A percentile compares a stretch with the other conserved stretches of the same genome.
Conservation (phyloP, 2,888 invertebrate genomes). For the Papilio demoleus region DNA sequence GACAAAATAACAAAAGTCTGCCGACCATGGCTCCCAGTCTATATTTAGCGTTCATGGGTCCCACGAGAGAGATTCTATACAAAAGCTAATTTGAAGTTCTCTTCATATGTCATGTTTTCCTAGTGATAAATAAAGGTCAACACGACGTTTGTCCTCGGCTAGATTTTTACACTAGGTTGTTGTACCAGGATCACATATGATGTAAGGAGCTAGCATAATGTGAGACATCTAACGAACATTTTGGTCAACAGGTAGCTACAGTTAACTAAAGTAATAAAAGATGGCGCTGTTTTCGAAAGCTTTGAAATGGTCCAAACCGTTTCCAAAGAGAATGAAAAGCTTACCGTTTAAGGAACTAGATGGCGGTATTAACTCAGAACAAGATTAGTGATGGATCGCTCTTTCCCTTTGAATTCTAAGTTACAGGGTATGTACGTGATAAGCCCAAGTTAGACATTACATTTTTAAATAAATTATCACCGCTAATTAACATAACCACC, state of each 20-base stretch:
- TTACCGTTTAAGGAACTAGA: background rate
- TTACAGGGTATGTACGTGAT: no score
- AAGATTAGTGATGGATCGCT: no score
- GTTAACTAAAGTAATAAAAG: background rate
- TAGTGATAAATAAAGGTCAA: background rate
- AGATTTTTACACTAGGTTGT: background rate
- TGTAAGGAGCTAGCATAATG: background rate
- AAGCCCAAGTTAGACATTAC: no score
- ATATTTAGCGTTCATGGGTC: background rate
- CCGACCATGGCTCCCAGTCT: background rate
- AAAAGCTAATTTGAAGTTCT: background rate
- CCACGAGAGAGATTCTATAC: background rate
- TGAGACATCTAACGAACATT: no score
- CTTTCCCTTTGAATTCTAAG: no score
- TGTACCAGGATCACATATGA: background rate
- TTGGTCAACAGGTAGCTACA: no score
- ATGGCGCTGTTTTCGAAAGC: conserved; percentile 4
- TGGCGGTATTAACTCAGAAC: background rate
- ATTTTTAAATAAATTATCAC: no score
- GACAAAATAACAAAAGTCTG: background rate
- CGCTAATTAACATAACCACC: no score
- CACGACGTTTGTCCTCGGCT: background rate
- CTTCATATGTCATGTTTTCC: background rate
- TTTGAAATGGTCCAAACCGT: background rate
- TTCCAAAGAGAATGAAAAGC: background rate